Evolutionary conservation across 2,797 vertebrate species (phyloP).

Genomic region (Gymnopithys bicolor): DNA sequence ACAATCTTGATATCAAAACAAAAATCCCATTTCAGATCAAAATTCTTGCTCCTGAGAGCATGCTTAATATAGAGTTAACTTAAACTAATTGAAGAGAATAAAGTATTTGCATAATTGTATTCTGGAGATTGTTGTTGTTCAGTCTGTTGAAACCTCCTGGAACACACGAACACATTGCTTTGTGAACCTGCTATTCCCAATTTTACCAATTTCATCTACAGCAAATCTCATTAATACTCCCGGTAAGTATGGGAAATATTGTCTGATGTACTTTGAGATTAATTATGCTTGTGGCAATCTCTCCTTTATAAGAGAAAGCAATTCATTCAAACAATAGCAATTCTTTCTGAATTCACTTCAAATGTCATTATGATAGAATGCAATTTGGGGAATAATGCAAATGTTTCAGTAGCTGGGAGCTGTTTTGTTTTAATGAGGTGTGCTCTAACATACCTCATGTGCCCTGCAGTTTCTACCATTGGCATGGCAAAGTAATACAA

Average conservation of each 20-base stretch:
- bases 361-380: constrained; percentile 15
- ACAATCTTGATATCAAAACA: neutral
- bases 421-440: constrained; percentile 27
- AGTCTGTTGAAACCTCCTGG: constrained; percentile 41
- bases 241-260: constrained; percentile 37
- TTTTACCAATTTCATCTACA: constrained; percentile 29
- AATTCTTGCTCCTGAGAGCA: neutral
- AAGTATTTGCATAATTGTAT: constrained; percentile 63
- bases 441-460: neutral
- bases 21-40: neutral
- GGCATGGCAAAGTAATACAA: neutral
- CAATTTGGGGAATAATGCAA: constrained; percentile 32
- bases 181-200: constrained; percentile 38
- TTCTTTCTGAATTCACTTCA: constrained; percentile 40
- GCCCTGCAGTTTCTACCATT: neutral
- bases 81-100: constrained; percentile 46
- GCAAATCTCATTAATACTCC: constrained; percentile 56
- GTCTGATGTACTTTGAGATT: constrained; percentile 44
- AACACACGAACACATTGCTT: constrained; percentile 1
- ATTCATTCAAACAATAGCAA: constrained; percentile 20
- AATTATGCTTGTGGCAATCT: constrained; percentile 47
- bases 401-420: constrained; percentile 48
- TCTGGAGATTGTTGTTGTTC: constrained; percentile 35
- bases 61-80: constrained; percentile 31
- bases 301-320: constrained; percentile 5